Conservation (phyloP, 1,140 invertebrate genomes). For the Drosophila micromelanica region DNA sequence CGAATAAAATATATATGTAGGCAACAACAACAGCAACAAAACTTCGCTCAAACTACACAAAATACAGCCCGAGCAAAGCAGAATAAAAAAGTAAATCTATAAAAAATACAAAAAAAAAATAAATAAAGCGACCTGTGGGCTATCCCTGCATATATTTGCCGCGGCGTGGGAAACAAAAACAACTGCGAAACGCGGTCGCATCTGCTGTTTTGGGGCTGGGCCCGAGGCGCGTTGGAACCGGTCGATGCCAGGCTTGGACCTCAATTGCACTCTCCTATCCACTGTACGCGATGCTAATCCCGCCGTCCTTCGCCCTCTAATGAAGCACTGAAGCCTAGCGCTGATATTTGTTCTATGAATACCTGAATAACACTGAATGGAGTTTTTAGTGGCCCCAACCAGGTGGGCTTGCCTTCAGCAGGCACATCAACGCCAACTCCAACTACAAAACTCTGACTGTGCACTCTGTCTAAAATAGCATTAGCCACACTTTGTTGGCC, state of each 20-base stretch:
- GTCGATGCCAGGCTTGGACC: slow-evolving; percentile 25
- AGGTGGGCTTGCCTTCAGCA: neutral
- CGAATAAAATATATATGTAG: slow-evolving; percentile 8
- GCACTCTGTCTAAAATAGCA: slow-evolving; percentile 11
- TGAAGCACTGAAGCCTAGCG: slow-evolving; percentile 53
- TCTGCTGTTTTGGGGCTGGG: slow-evolving; percentile 30
- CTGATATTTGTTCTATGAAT: slow-evolving; percentile 61
- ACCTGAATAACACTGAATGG: slow-evolving; percentile 42
- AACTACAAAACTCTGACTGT: neutral
- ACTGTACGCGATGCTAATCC: slow-evolving; percentile 59
- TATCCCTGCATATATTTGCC: slow-evolving; percentile 50
- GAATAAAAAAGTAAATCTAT: slow-evolving; percentile 19
- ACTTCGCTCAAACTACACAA: slow-evolving; percentile 14
- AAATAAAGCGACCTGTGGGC: slow-evolving; percentile 64
- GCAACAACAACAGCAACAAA: slow-evolving; percentile 23
- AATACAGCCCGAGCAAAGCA: slow-evolving; percentile 46
- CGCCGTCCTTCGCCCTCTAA: slow-evolving; percentile 43
- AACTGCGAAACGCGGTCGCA: slow-evolving; percentile 38
- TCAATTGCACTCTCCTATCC: slow-evolving; percentile 2
- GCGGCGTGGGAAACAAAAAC: slow-evolving; percentile 76
- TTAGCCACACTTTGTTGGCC: slow-evolving; percentile 37
- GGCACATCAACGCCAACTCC: neutral
- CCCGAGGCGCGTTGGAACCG: slow-evolving; percentile 50
- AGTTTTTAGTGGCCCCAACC: slow-evolving; percentile 10
- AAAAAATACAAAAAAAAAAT: slow-evolving; percentile 18